Evolutionary conservation across 2,113 vertebrate genomes (phyloP).

Genomic region (Myotis lucifugus): DNA sequence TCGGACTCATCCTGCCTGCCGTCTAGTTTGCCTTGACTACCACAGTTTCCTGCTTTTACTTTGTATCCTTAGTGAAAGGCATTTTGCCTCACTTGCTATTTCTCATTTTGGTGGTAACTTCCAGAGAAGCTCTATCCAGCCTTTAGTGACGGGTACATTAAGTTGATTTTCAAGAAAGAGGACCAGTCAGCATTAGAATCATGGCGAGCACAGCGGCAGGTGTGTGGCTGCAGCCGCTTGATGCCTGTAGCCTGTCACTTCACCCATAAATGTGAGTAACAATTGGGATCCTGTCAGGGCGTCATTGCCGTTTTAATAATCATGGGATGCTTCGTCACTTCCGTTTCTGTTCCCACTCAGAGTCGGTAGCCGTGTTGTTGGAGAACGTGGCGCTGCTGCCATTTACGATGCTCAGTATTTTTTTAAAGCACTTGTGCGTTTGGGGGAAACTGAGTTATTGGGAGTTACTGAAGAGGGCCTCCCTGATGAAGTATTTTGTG

Average conservation of each 20-base stretch:
- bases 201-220: background rate
- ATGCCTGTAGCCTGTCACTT: background rate
- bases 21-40: background rate
- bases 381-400: background rate
- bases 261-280: background rate
- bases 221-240: fast-evolving
- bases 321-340: background rate
- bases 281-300: background rate
- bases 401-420: background rate
- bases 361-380: background rate
- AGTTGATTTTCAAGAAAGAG: background rate
- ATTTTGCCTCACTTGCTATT: background rate
- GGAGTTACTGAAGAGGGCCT: background rate
- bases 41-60: background rate
- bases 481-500: background rate
- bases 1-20: too few species aligned
- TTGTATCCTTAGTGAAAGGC: background rate
- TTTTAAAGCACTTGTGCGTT: background rate
- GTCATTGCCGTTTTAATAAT: background rate
- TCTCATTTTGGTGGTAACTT: background rate
- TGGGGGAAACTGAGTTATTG: background rate
- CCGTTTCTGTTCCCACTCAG: background rate
- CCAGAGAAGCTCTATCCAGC: background rate
- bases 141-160: background rate
- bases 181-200: background rate